Base-by-base conservation (phyloP, 64 coral and sea anemone species). In the Pachyseris speciosa region DNA sequence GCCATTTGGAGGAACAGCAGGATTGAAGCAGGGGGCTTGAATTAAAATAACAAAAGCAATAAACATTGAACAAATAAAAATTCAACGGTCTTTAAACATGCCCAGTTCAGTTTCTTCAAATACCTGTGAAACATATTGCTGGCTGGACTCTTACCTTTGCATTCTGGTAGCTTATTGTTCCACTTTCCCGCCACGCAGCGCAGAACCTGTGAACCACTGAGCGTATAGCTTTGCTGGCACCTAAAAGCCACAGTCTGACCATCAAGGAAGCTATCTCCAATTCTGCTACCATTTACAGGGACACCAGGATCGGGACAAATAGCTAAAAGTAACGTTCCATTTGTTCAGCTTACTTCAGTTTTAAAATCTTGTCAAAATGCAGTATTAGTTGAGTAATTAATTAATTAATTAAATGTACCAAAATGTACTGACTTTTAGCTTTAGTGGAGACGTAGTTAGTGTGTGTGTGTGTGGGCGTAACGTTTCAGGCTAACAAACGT, bases 161-260 rank as follows among this genome's bases (percentile, higher is more conserved):
- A 95, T 12, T 73, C 30, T 16, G 94, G 94, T 30, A 20, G 63
- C 4, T 37, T 24, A 10, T 43, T 40, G 49, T 61, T 86, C 94
- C 94, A 95, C 27, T 25, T 91, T 59, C 94, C 88, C 1, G 60
- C 86, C n/a, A 67, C 78, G 30, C 94, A 95, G 7, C 16, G 27
- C 44, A 95, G 9, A 34, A 77, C 53, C 9, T 64, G 63, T 32
- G 64, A 53, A 39, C 94, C 94, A 50, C 87, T 50, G 47, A 91
- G 64, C 37, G 85, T 90, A 37, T 87, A 79, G n/a, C 28, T 47
- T 40, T 32, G 7, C 7, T 27, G 59, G 37, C 94, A 95, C 12
- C 4, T 66, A 32, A 91, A 95, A 24, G 31, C 30, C 7, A 95
- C 83, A 64, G 78, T 15, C 52, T 63, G 60, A 26, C 64, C 67